phyloP scores from a whole-genome alignment of 2,797 vertebrate genomes.

The Rhabdophis nuchalis region DNA sequence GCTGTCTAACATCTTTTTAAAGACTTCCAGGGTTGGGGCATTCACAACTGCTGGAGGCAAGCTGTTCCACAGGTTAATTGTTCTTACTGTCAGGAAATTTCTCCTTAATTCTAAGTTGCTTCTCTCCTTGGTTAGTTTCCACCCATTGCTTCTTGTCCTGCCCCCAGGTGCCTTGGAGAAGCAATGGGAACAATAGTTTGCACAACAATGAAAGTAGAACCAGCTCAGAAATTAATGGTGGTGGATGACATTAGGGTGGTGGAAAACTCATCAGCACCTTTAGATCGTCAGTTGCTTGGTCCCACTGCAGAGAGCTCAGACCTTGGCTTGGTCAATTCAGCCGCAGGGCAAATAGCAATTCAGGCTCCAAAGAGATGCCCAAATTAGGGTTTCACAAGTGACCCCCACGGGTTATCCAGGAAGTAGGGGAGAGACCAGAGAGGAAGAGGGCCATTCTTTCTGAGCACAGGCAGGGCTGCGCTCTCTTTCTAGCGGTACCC shows the following conservation, averaged over 20 bases:
- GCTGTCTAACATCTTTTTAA: too few relatives aligned
- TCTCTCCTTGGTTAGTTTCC: too few relatives aligned
- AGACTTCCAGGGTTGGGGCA: too few relatives aligned
- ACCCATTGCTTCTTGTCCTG: too few relatives aligned
- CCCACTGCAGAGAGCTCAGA: not conserved
- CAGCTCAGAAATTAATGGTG: not conserved
- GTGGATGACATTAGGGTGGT: not conserved
- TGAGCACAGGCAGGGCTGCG: not conserved
- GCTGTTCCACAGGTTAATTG: too few relatives aligned
- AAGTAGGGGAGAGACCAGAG: not conserved
- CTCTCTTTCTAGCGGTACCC: conserved; percentile 78
- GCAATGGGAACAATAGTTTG: not conserved
- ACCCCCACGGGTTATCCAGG: not conserved
- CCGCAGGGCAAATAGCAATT: not conserved
- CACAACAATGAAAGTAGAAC: not conserved
- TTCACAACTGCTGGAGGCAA: too few relatives aligned
- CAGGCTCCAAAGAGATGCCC: not conserved
- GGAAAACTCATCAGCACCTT: not conserved
- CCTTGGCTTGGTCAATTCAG: not conserved
- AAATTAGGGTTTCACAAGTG: not conserved
- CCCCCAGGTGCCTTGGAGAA: too few relatives aligned
- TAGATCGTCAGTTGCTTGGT: not conserved
- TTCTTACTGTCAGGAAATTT: too few relatives aligned
- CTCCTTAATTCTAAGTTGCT: too few relatives aligned
- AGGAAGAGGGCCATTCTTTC: not conserved